Conservation (phyloP, 2,113 vertebrate genomes). For the Ranitomeya imitator region DNA sequence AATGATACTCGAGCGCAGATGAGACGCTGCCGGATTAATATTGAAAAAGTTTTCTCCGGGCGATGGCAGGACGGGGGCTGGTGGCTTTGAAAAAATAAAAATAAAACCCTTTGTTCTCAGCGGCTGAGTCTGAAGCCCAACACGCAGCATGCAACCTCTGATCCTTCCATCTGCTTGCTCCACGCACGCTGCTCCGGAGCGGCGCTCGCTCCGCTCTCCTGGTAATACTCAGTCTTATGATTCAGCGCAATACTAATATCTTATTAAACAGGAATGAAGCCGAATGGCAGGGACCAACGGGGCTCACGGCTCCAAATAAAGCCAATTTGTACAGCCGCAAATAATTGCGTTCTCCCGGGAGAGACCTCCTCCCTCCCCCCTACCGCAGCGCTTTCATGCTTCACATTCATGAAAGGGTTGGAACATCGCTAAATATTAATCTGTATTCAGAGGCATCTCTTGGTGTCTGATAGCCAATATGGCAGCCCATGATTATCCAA, state of each 20-base stretch:
- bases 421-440: not conserved
- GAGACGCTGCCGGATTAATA: constrained; percentile 10
- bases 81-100: constrained; percentile 11
- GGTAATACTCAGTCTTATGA: not conserved
- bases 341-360: not conserved
- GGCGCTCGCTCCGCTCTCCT: not conserved
- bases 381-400: not conserved
- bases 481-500: not conserved
- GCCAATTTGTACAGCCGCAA: not conserved
- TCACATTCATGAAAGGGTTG: not conserved
- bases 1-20: not conserved
- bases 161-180: constrained; percentile 27
- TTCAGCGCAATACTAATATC: not conserved
- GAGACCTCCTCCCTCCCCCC: not conserved
- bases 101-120: not conserved
- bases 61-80: not conserved
- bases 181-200: not conserved
- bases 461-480: not conserved
- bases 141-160: constrained; percentile 16
- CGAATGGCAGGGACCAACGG: not conserved
- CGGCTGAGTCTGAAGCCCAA: not conserved
- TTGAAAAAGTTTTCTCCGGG: constrained; percentile 22
- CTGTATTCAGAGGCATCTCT: no score
- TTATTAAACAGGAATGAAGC: not conserved
- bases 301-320: not conserved